phyloP scores from a whole-genome alignment of 53 echinoderm and acorn worm species.

The Paelopatides confundens region DNA sequence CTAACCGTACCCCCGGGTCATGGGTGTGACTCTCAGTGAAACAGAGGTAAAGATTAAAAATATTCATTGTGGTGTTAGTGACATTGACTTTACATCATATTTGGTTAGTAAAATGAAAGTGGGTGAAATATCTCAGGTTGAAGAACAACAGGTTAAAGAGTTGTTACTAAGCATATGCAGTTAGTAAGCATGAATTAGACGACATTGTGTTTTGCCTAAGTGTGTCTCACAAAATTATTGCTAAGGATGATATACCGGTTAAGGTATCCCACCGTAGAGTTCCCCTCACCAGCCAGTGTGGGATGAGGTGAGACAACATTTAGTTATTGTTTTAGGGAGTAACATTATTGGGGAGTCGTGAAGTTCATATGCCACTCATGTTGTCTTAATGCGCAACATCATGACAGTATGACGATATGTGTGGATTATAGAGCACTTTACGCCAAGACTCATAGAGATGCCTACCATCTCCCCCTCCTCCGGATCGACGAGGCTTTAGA shows the following conservation, averaged over 20 bases:
- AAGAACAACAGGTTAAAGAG: background rate
- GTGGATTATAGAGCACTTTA: conserved; percentile 54
- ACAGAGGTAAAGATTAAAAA: background rate
- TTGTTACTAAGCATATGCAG: background rate
- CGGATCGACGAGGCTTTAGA: conserved; percentile 63
- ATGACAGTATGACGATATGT: conserved; percentile 60
- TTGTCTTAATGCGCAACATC: conserved; percentile 38
- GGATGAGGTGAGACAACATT: conserved; percentile 46
- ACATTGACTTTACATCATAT: background rate
- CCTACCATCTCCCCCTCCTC: conserved; percentile 62
- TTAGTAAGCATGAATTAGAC: conserved; percentile 32
- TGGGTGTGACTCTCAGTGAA: background rate
- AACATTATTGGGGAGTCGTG: conserved; percentile 40
- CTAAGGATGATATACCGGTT: too few species aligned
- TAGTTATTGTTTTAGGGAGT: background rate
- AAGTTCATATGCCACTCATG: conserved; percentile 45
- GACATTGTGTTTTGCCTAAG: conserved; percentile 49
- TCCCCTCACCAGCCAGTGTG: conserved; percentile 55
- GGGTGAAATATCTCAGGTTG: too few species aligned
- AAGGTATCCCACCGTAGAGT: conserved; percentile 62
- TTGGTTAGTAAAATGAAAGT: too few species aligned
- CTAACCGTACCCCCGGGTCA: background rate
- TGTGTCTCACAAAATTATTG: conserved; percentile 46
- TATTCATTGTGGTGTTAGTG: background rate
- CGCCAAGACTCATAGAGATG: conserved; percentile 52